Evolutionary conservation across 2,888 invertebrate genomes (phyloP).

Genomic region (Pyrrhosoma nymphula): DNA sequence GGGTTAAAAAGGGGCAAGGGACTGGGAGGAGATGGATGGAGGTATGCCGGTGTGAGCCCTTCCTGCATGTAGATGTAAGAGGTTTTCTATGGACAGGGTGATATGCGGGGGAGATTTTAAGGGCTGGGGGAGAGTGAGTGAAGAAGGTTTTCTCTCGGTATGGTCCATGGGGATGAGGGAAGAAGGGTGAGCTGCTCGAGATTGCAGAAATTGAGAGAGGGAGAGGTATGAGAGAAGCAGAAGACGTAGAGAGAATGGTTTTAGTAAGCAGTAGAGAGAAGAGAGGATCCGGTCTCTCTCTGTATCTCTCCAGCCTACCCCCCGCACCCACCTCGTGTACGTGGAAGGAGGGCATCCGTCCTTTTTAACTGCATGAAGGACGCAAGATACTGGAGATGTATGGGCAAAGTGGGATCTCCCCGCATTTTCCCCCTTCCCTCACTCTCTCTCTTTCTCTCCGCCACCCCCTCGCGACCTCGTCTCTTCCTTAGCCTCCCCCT

Average conservation of each 20-base stretch:
- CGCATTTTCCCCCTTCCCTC: background rate
- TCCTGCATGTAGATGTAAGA: slow-evolving; percentile 48
- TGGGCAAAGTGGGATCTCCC: slow-evolving; percentile 20
- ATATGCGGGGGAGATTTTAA: slow-evolving; percentile 10
- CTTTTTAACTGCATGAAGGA: slow-evolving; percentile 55
- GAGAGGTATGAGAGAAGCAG: background rate
- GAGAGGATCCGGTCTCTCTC: background rate
- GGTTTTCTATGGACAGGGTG: slow-evolving; percentile 21
- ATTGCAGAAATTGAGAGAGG: slow-evolving; percentile 14
- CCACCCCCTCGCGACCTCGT: background rate
- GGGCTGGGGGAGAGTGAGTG: background rate
- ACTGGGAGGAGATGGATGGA: background rate
- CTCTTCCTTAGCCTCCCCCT: background rate
- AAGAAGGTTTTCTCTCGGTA: background rate
- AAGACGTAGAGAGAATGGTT: slow-evolving; percentile 6
- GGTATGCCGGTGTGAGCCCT: background rate
- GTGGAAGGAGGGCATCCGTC: slow-evolving; percentile 46
- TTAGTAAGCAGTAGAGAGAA: slow-evolving; percentile 25
- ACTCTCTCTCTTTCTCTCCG: background rate
- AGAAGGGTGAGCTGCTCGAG: background rate
- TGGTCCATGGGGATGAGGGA: background rate
- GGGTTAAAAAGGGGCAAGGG: background rate
- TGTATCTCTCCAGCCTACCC: too few relatives aligned
- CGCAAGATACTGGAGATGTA: slow-evolving; percentile 53
- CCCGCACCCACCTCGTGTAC: background rate